Percentiles rank a stretch among this genome's conserved stretches.
These are phyloP conservation scores for Pelodiscus sinensis DNA, from an alignment of 2,113 vertebrate genomes.

Conservation along the genomic window DNA sequence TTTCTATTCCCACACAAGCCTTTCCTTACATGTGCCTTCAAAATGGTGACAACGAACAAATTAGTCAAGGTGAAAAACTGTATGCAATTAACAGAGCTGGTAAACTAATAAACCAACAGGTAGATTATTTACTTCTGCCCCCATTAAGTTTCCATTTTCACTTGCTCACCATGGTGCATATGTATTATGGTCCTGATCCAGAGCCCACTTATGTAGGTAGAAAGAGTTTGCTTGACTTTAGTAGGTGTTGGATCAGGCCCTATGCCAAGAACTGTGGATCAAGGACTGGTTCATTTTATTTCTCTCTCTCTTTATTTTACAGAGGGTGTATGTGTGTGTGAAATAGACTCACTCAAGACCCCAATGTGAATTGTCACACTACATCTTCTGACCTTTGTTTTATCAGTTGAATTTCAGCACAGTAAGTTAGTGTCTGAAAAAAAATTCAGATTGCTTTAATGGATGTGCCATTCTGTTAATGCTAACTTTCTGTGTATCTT, in stretches of 20 bases:
- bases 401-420: slow-evolving; percentile 22
- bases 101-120: neutral
- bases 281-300: neutral
- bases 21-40: neutral
- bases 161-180: neutral
- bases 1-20: neutral
- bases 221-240: neutral
- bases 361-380: accelerated
- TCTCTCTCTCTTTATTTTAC: neutral
- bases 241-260: neutral
- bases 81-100: neutral
- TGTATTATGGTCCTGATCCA: neutral
- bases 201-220: neutral
- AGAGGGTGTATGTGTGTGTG: neutral
- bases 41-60: neutral
- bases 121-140: neutral
- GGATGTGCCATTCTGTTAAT: slow-evolving; percentile 28
- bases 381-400: slow-evolving; percentile 20
- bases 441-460: slow-evolving; percentile 50
- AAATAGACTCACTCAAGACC: neutral
- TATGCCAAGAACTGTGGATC: neutral
- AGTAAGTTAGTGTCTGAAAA: slow-evolving; percentile 19
- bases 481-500: slow-evolving; percentile 30
- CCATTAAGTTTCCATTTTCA: neutral
- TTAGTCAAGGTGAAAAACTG: neutral